Evolutionary conservation across 2,888 invertebrate species (phyloP).

Genomic region (Drosophila mimetica): DNA sequence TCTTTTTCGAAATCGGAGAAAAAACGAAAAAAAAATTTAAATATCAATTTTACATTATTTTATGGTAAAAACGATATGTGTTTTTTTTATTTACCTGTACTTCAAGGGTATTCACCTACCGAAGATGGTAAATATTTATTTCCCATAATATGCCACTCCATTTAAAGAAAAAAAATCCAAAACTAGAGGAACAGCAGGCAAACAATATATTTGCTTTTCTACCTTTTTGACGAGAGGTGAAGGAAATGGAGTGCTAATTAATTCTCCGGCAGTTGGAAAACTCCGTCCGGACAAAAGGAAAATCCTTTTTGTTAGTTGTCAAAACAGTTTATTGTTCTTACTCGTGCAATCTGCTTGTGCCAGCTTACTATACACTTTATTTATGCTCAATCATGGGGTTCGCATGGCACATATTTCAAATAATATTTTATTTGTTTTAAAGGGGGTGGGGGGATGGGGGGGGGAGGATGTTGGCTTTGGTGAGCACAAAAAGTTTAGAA

Average conservation of each 20-base stretch:
- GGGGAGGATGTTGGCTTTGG: neutral
- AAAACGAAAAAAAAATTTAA: too few species aligned
- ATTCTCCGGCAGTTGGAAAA: neutral
- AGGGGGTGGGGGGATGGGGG: neutral
- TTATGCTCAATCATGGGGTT: conserved; percentile 15
- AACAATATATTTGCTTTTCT: neutral
- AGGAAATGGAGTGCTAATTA: neutral
- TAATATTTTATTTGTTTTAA: conserved; percentile 33
- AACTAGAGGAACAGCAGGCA: neutral
- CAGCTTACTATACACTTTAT: conserved; percentile 6
- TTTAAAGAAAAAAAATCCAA: neutral
- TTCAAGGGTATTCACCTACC: too few species aligned
- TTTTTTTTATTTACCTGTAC: too few species aligned
- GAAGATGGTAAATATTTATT: too few species aligned
- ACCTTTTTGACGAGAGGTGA: neutral
- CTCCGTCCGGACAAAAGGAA: neutral
- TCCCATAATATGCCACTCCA: neutral
- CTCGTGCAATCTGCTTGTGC: neutral
- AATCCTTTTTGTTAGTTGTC: conserved; percentile 13
- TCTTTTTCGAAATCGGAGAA: too few species aligned
- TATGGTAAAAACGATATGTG: too few species aligned
- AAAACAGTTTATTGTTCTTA: conserved; percentile 10
- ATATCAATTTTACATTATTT: too few species aligned
- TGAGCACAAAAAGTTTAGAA: conserved; percentile 10
- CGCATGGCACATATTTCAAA: conserved; percentile 28